phyloP scores from a whole-genome alignment of 2,113 vertebrate genomes.

The Theristicus caerulescens region DNA sequence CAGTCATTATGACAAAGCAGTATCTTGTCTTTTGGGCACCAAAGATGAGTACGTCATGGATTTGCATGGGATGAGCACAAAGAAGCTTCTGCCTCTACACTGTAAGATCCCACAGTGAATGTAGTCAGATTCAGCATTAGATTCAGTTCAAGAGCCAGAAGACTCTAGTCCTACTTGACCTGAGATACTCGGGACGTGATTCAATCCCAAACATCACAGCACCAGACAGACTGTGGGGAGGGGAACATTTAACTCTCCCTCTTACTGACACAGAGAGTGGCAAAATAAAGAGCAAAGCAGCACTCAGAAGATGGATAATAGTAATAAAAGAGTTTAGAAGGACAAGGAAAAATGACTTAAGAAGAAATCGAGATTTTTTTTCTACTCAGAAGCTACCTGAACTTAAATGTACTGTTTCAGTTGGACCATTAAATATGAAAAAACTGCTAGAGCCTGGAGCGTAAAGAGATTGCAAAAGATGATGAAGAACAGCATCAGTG shows the following conservation, averaged over 20 bases:
- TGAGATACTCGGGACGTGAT: fast-evolving
- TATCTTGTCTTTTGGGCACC: neutral
- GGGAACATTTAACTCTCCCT: neutral
- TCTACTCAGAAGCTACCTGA: neutral
- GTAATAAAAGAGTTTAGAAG: neutral
- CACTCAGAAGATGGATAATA: neutral
- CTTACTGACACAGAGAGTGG: neutral
- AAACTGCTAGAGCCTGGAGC: neutral
- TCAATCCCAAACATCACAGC: neutral
- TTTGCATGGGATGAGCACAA: neutral
- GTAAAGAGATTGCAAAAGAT: neutral
- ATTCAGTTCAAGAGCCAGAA: neutral
- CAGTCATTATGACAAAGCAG: neutral
- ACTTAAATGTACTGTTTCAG: neutral
- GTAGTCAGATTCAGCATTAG: fast-evolving
- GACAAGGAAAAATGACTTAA: neutral
- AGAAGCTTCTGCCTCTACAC: neutral
- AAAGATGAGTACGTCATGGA: fast-evolving
- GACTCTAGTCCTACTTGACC: neutral
- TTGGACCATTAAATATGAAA: neutral
- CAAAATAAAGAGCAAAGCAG: neutral
- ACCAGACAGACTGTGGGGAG: neutral
- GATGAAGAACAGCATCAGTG: neutral
- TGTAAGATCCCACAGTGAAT: neutral
- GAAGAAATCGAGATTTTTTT: neutral